These are phyloP conservation scores for Diaprepes abbreviatus DNA, from an alignment of 2,888 invertebrate genomes.

Conservation along the genomic window DNA sequence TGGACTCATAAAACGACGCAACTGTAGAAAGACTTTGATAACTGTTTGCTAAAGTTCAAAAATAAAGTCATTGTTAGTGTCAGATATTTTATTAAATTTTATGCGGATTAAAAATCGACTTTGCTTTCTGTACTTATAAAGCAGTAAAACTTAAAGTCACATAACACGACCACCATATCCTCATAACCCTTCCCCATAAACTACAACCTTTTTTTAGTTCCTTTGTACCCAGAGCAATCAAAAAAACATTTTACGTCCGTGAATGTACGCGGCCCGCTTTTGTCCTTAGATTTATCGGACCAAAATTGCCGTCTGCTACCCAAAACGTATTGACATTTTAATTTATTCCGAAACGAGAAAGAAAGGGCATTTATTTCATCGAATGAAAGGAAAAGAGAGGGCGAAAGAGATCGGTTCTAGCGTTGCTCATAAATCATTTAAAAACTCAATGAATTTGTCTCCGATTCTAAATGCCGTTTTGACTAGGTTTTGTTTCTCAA, in stretches of 20 bases:
- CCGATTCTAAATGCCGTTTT: slow-evolving; percentile 44
- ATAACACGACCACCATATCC: slow-evolving; percentile 21
- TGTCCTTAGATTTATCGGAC: slow-evolving; percentile 56
- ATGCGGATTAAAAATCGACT: not conserved
- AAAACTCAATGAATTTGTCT: slow-evolving; percentile 50
- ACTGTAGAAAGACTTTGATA: too few species aligned
- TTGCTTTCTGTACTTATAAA: slow-evolving; percentile 14
- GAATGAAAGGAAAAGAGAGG: not conserved
- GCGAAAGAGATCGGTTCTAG: not conserved
- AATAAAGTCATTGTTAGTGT: too few species aligned
- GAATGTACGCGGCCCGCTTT: slow-evolving; percentile 45
- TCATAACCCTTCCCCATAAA: slow-evolving; percentile 38
- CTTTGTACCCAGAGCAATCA: slow-evolving; percentile 39
- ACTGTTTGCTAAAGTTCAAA: too few species aligned
- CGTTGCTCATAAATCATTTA: slow-evolving; percentile 44
- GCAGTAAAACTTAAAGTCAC: slow-evolving; percentile 29
- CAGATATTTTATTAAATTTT: too few species aligned
- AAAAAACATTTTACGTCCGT: slow-evolving; percentile 47
- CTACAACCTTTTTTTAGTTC: slow-evolving; percentile 17
- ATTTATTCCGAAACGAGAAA: slow-evolving; percentile 52
- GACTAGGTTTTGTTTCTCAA: slow-evolving; percentile 47
- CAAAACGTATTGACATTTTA: slow-evolving; percentile 56
- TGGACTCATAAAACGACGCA: too few species aligned
- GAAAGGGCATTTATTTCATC: not conserved
- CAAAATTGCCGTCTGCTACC: slow-evolving; percentile 55